Base-by-base conservation (phyloP, 2,113 vertebrate species). In the Urocynchramus pylzowi region DNA sequence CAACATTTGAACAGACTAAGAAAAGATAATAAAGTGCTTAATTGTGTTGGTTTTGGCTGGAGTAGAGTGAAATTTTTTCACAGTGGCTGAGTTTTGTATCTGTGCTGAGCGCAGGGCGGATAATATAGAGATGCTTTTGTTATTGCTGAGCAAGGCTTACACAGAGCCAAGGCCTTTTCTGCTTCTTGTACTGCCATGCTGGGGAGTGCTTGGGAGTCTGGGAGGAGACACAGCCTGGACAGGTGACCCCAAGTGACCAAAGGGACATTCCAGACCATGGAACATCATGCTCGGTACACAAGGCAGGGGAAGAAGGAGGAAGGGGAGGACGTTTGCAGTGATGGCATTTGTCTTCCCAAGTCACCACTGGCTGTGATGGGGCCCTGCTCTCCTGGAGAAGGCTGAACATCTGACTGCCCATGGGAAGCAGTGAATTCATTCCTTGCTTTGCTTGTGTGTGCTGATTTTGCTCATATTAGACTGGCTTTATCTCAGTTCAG, bases 321-420 rank as follows among this genome's bases (percentile, higher is more conserved):
- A 27, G 27, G 1, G 2, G 5, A 9, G 6, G 2, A 33, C 0
- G 1, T n/a, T 59, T n/a, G 19, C 1, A 21, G 9, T 12, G 13
- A 3, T 57, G 31, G 2, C 0, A 0, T 44, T 59, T 52, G 10
- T 21, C 22, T 21, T 52, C 37, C 19, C 39, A 30, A 30, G 23
- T n/a, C 39, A 52, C 13, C 0, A 2, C 4, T 10, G 16, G 3
- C 0, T 6, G 2, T 30, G 59, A 39, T 13, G 16, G 23, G 18
- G 12, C 15, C 8, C 37, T 74, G 19, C 5, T 33, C 7, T 67
- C 27, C 37, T 44, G 37, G 33, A 22, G 60, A 17, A 8, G 60
- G 18, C 22, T 44, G 44, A 52, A 24, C 33, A 67, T 3, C 9
- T 4, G 0, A 4, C 19, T 21, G 9, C 16, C 45, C 23, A 8